Conservation (phyloP, 2,113 vertebrate species). For the Gallinago undulata region DNA sequence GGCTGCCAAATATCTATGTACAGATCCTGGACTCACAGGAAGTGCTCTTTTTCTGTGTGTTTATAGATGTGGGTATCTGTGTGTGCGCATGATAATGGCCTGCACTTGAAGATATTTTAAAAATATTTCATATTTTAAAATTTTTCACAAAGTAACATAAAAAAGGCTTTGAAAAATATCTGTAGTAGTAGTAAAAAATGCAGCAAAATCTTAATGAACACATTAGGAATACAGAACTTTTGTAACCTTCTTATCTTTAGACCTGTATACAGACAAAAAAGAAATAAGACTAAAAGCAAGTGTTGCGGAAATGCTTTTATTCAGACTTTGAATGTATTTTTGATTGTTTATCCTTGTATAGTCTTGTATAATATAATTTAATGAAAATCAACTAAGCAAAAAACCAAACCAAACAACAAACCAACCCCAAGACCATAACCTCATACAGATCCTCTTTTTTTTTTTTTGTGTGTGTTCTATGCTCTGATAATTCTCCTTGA, state of each 20-base stretch:
- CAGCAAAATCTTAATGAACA: background rate
- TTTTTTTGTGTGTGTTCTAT: background rate
- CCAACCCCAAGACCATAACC: background rate
- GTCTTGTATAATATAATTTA: background rate
- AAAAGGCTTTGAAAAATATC: background rate
- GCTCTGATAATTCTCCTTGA: background rate
- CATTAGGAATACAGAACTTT: background rate
- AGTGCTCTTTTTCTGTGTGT: background rate
- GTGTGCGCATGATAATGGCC: rapidly evolving
- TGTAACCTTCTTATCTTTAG: background rate
- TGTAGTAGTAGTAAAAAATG: background rate
- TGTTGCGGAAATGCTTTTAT: background rate
- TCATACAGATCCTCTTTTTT: background rate
- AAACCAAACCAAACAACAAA: background rate
- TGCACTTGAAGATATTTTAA: background rate
- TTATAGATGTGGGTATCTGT: background rate
- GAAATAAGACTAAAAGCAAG: background rate
- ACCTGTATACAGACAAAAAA: background rate
- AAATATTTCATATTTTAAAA: background rate
- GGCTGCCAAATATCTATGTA: background rate
- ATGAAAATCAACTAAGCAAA: background rate
- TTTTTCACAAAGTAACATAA: background rate
- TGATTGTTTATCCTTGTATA: background rate
- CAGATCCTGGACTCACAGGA: background rate
- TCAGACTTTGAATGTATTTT: background rate